Conservation (phyloP, 2,888 invertebrate genomes). For the Ypsolopha scabrella region DNA sequence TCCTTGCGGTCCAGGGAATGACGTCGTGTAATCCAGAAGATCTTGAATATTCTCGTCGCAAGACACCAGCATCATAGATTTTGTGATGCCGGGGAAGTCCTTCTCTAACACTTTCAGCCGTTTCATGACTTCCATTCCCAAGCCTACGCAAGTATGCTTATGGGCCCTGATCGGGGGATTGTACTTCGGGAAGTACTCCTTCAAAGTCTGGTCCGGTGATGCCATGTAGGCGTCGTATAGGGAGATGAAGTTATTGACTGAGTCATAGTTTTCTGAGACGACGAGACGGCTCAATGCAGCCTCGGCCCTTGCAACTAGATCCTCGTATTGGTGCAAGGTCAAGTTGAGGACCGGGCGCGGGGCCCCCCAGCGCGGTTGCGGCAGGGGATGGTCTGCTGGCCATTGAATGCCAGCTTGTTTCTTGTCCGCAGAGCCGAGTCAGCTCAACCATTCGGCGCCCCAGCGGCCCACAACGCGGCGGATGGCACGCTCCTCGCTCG, state of each 20-base stretch:
- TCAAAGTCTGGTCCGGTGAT: conserved; percentile 75
- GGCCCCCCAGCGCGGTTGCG: conserved; percentile 59
- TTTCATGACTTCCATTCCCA: conserved; percentile 86
- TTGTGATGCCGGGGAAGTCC: conserved; percentile 77
- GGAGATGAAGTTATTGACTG: conserved; percentile 85
- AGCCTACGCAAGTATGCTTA: conserved; percentile 91
- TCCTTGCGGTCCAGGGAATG: conserved; percentile 70
- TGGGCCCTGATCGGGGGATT: conserved; percentile 84
- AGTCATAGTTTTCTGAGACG: conserved; percentile 90
- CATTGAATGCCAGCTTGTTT: conserved; percentile 36
- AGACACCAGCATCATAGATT: conserved; percentile 81
- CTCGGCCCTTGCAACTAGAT: conserved; percentile 85
- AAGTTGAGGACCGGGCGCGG: conserved; percentile 76
- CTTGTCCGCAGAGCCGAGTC: conserved; percentile 79
- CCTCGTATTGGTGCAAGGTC: conserved; percentile 82
- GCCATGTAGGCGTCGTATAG: conserved; percentile 76
- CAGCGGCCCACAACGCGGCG: conserved; percentile 82
- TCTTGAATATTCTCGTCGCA: conserved; percentile 88
- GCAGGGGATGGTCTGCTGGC: conserved; percentile 62
- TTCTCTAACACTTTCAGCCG: conserved; percentile 72
- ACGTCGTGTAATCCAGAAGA: conserved; percentile 72
- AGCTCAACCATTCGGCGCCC: conserved; percentile 98
- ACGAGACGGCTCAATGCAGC: conserved; percentile 85
- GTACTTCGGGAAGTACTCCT: conserved; percentile 85
- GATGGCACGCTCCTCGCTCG: conserved; percentile 56